These are phyloP conservation scores for Forbesichthys papilliferus DNA, from an alignment of 2,113 vertebrate genomes.

Conservation along the genomic window DNA sequence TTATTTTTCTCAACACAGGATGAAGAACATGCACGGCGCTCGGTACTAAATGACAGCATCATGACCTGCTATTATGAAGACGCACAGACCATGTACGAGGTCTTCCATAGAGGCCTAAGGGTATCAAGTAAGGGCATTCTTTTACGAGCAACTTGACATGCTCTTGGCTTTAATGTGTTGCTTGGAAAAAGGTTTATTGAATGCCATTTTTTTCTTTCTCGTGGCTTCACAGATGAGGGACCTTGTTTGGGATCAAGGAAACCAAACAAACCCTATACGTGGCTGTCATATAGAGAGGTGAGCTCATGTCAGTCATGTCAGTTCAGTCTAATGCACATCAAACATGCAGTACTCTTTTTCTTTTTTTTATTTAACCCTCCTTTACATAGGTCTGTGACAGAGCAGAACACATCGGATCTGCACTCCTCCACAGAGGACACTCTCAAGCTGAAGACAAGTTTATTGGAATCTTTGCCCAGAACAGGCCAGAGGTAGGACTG, in stretches of 20 bases:
- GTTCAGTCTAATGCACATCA: neutral
- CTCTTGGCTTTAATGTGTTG: accelerated
- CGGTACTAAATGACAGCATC: conserved; percentile 70
- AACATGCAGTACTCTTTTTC: neutral
- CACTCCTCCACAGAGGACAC: conserved; percentile 86
- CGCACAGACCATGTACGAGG: conserved; percentile 83
- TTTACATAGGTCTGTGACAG: conserved; percentile 78
- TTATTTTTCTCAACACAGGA: conserved; percentile 70
- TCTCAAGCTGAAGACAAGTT: conserved; percentile 78
- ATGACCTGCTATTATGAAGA: conserved; percentile 83
- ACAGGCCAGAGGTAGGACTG: conserved; percentile 89
- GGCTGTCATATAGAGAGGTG: conserved; percentile 92
- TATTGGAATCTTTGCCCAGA: conserved; percentile 92
- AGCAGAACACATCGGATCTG: conserved; percentile 86
- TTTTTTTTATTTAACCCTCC: neutral
- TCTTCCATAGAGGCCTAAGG: conserved; percentile 85
- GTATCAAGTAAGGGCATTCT: conserved; percentile 85
- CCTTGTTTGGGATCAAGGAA: conserved; percentile 92
- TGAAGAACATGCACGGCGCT: conserved; percentile 79
- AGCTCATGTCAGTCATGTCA: conserved; percentile 18
- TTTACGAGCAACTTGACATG: neutral
- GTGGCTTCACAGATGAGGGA: conserved; percentile 81
- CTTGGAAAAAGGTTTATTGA: conserved; percentile 30
- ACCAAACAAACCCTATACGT: conserved; percentile 91
- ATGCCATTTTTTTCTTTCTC: neutral